Evolutionary conservation across 2,113 vertebrate genomes (phyloP).

Genomic region (Scomber japonicus): DNA sequence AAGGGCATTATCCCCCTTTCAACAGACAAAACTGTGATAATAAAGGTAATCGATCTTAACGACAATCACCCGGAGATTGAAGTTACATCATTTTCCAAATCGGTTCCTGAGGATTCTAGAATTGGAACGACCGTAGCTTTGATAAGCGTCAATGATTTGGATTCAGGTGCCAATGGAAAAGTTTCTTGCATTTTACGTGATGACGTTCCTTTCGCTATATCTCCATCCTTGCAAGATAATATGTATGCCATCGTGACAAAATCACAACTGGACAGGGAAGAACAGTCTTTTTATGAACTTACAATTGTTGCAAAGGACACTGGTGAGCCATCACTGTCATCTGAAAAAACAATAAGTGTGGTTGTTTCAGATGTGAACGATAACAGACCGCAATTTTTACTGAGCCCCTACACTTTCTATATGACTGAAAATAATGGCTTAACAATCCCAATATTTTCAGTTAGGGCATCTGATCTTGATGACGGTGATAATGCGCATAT

Average conservation of each 20-base stretch:
- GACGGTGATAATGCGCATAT: slow-evolving; percentile 60
- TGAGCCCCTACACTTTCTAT: slow-evolving; percentile 64
- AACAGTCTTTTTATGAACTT: slow-evolving; percentile 63
- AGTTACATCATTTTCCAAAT: slow-evolving; percentile 88
- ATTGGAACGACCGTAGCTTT: slow-evolving; percentile 68
- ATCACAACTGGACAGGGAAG: slow-evolving; percentile 64
- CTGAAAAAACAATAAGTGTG: slow-evolving; percentile 55
- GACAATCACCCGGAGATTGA: slow-evolving; percentile 89
- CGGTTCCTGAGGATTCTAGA: slow-evolving; percentile 75
- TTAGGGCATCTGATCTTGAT: slow-evolving; percentile 69
- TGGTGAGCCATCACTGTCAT: slow-evolving; percentile 60
- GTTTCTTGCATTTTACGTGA: slow-evolving; percentile 61
- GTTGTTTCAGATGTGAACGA: slow-evolving; percentile 66
- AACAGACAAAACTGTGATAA: slow-evolving; percentile 55
- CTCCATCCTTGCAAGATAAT: slow-evolving; percentile 67
- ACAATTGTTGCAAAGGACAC: slow-evolving; percentile 69
- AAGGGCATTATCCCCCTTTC: slow-evolving; percentile 23
- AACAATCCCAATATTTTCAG: slow-evolving; percentile 57
- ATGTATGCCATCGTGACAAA: slow-evolving; percentile 70
- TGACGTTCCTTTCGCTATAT: slow-evolving; percentile 65
- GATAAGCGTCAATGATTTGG: slow-evolving; percentile 65
- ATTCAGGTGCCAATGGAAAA: slow-evolving; percentile 71
- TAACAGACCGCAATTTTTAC: slow-evolving; percentile 32
- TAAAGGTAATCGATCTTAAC: slow-evolving; percentile 69
- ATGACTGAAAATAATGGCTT: slow-evolving; percentile 24